These are phyloP conservation scores for Ctenopoma kingsleyae DNA, from an alignment of 2,797 vertebrate genomes.

Conservation along the genomic window DNA sequence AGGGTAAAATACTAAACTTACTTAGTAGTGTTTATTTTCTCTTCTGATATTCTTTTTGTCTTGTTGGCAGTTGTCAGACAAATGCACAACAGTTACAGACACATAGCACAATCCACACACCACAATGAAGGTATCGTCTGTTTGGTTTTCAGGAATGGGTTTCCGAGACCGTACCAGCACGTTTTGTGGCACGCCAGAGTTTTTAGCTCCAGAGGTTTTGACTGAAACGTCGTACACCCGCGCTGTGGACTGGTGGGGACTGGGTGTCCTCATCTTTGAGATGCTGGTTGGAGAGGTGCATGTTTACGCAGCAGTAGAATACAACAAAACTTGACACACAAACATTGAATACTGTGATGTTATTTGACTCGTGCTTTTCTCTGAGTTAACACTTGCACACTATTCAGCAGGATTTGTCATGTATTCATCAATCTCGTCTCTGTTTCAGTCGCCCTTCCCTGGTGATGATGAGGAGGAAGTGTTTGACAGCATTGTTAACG, in stretches of 20 bases:
- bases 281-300: constrained; percentile 96
- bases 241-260: constrained; percentile 99
- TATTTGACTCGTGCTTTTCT: neutral
- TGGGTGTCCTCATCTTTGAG: constrained; percentile 98
- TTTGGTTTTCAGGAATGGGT: constrained; percentile 91
- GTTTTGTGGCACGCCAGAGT: constrained; percentile 98
- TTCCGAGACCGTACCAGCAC: constrained; percentile 98
- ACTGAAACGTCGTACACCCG: constrained; percentile 98
- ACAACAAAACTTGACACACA: neutral
- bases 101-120: neutral
- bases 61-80: too few species aligned
- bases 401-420: neutral
- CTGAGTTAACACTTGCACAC: neutral
- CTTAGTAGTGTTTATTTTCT: too few species aligned
- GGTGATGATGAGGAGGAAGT: constrained; percentile 99
- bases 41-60: too few species aligned
- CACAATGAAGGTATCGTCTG: neutral
- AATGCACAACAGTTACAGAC: too few species aligned
- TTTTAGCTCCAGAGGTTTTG: constrained; percentile 96
- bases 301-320: neutral
- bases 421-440: neutral
- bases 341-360: neutral
- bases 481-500: constrained; percentile 99
- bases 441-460: constrained; percentile 94
- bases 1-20: too few species aligned